These are phyloP conservation scores for Chinchilla lanigera DNA, from an alignment of 2,113 vertebrate genomes.

Conservation along the genomic window DNA sequence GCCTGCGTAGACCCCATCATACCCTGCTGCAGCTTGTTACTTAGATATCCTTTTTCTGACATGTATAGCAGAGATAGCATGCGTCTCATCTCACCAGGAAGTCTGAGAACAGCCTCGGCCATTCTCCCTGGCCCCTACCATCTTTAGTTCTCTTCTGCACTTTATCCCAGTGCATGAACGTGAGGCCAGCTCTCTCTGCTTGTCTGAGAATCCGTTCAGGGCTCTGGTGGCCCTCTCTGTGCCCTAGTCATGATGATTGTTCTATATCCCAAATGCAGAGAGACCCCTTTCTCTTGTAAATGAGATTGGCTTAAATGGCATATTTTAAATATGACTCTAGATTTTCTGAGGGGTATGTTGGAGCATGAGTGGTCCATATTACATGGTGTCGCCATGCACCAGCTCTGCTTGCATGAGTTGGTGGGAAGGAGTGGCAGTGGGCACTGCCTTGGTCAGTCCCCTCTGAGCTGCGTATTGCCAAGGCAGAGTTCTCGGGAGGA, in stretches of 20 bases:
- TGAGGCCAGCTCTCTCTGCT: background rate
- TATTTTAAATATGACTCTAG: background rate
- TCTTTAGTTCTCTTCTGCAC: background rate
- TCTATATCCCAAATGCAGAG: background rate
- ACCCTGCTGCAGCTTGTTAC: background rate
- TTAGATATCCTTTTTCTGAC: background rate
- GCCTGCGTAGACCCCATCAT: background rate
- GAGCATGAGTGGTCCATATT: no score
- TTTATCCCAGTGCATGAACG: background rate
- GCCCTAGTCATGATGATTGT: background rate
- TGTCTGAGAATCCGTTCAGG: background rate
- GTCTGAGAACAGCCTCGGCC: background rate
- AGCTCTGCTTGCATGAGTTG: no score
- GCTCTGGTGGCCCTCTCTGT: background rate
- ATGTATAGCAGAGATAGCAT: background rate
- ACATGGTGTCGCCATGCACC: no score
- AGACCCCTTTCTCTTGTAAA: background rate
- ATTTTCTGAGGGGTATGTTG: no score
- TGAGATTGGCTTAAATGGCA: background rate
- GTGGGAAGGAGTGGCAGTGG: no score
- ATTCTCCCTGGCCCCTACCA: no score
- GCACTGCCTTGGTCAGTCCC: no score
- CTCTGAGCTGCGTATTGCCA: no score
- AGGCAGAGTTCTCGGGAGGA: no score
- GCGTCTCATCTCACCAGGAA: background rate